Evolutionary conservation across 2,888 invertebrate genomes (phyloP).

Genomic region (Drosophila sordidula): DNA sequence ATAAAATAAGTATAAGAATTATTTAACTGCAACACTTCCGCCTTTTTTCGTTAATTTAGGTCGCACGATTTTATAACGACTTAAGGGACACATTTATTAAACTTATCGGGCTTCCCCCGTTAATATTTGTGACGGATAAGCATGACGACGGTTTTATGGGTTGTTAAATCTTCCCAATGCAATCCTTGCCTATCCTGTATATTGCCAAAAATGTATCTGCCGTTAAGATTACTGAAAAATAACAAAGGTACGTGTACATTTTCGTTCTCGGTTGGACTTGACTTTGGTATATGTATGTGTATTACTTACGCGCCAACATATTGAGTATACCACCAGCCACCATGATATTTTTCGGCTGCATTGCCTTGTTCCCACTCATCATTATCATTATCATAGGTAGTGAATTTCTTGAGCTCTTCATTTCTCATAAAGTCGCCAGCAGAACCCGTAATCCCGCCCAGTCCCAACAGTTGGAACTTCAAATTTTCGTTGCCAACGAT

Average conservation of each 20-base stretch:
- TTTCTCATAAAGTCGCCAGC: neutral
- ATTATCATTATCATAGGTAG: neutral
- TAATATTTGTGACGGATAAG: neutral
- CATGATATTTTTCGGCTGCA: no score
- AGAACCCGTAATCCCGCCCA: no score
- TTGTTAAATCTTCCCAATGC: neutral
- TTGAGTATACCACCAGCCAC: neutral
- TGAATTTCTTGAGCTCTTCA: neutral
- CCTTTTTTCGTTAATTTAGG: no score
- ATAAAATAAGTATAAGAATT: no score
- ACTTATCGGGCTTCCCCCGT: no score
- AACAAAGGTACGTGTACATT: neutral
- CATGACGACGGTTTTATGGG: neutral
- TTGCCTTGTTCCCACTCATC: neutral
- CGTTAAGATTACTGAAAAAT: neutral
- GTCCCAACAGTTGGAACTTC: no score
- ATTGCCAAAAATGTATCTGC: neutral
- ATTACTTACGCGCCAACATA: neutral
- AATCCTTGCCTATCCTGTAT: neutral
- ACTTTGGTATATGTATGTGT: no score
- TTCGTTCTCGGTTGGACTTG: no score
- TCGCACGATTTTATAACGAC: no score
- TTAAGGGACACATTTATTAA: no score
- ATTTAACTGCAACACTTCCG: no score
- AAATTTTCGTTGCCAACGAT: no score